Evolutionary conservation across 2,888 invertebrate species (phyloP), one percentile per base, ranked within the genome.

Genomic region (Plebejus melissa): DNA sequence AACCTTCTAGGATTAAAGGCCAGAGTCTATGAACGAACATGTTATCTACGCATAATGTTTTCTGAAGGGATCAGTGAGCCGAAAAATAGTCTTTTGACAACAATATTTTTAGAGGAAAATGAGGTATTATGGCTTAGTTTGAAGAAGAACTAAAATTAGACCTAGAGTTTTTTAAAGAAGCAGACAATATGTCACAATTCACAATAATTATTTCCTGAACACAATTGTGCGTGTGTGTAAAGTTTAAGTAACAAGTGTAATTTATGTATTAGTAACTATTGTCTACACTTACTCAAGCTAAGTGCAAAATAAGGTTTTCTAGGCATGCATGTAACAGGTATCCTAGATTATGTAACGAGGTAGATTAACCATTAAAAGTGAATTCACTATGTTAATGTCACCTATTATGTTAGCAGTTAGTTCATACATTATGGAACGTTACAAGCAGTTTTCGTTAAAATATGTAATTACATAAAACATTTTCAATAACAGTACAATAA

Each of bases 311-410:
- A 54, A 54, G 28, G 11, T 60, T 60, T 28, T 28, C 28, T 60
- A 58, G 58, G 7, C 7, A 2, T 28, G 60, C 60, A 60, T 28
- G 58, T 58, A 22, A 58, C 5, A 58, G 22, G 58, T 58, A 16
- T n/a, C 57, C 57, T n/a, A 60, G 28, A 32, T 65, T 65, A 65
- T 11, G 28, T 65, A 65, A 65, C 28, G 11, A 7, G 60, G 13
- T 28, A 28, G 60, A 65, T 11, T 4, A 11, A 13, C 60, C 11
- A 65, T 65, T 65, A 65, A 65, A 32, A 32, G 60, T 13, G 60
- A 9, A 65, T 28, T 60, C 28, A 60, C 9, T 60, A 65, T 65
- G 32, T 65, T 65, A 65, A 65, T 65, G 65, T 65, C 65, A 65
- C 65, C 4, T 65, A 32, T 65, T 65, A 65, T 32, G 32, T 65